A percentile compares a stretch with the other conserved stretches of the same genome.
phyloP scores from a whole-genome alignment of 2,113 vertebrate species.

The Motacilla tschutschensis region DNA sequence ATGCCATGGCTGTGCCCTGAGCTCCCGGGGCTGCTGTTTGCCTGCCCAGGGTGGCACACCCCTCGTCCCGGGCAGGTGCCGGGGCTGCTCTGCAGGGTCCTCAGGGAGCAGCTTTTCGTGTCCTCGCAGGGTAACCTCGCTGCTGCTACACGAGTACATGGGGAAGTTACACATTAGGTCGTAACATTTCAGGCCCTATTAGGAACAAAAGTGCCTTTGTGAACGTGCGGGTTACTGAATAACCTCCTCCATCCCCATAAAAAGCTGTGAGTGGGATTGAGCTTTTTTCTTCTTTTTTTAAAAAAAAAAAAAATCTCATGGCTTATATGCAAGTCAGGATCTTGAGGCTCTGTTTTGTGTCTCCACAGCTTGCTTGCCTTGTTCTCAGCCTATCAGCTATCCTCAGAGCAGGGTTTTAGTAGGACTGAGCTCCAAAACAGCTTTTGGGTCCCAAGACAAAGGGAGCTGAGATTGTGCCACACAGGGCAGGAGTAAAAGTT shows the following conservation, averaged over 20 bases:
- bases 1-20: neutral
- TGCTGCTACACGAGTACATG: conserved; percentile 50
- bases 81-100: neutral
- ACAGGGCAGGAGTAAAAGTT: neutral
- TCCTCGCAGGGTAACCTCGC: conserved; percentile 33
- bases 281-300: neutral
- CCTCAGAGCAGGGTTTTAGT: neutral
- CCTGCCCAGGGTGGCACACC: neutral
- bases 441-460: neutral
- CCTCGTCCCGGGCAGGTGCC: neutral
- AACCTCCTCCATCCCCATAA: conserved; percentile 41
- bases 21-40: neutral
- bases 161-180: conserved; percentile 72
- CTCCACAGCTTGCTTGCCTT: neutral
- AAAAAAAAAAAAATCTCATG: neutral
- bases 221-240: conserved; percentile 52
- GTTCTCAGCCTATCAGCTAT: neutral
- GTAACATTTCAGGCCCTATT: conserved; percentile 60
- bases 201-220: conserved; percentile 69
- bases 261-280: neutral
- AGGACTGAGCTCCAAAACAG: neutral
- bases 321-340: conserved; percentile 20
- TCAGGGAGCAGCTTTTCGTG: conserved; percentile 26
- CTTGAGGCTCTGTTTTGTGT: neutral
- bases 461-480: neutral